Percentiles rank a stretch among this genome's conserved stretches.
phyloP scores from a whole-genome alignment of 2,888 invertebrate genomes.

The Nudaria mundana region DNA sequence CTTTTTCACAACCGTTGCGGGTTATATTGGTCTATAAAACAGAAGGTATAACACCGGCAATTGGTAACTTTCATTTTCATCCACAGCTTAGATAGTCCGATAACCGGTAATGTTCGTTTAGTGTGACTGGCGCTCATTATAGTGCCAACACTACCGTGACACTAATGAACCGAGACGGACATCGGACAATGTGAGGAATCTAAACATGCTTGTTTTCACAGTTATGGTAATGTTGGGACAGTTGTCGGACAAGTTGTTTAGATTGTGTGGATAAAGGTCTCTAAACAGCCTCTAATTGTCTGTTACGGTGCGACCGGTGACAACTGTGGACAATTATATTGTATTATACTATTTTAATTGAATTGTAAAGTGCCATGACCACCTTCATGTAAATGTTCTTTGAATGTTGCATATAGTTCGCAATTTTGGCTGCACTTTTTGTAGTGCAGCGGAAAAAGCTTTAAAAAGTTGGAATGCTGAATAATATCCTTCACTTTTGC shows the following conservation, averaged over 20 bases:
- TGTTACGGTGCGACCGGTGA: too few species aligned
- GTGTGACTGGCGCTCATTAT: conserved; percentile 56
- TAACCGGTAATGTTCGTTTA: conserved; percentile 43
- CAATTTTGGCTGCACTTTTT: too few species aligned
- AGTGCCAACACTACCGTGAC: conserved; percentile 23
- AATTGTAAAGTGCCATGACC: too few species aligned
- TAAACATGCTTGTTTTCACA: conserved; percentile 12
- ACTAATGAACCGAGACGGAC: conserved; percentile 18
- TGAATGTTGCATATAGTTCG: too few species aligned
- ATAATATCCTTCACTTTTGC: too few species aligned
- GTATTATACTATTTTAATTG: too few species aligned
- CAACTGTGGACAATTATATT: too few species aligned
- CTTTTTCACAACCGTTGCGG: too few species aligned
- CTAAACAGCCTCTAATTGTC: conserved; percentile 2
- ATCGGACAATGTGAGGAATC: conserved; percentile 16
- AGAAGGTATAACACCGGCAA: conserved; percentile 4
- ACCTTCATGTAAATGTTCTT: too few species aligned
- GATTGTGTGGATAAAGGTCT: conserved; percentile 6
- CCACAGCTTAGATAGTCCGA: conserved; percentile 33
- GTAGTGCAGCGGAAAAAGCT: too few species aligned
- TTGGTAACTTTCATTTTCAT: conserved; percentile 51
- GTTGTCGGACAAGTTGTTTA: not conserved
- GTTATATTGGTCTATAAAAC: not conserved
- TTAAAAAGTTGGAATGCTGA: too few species aligned
- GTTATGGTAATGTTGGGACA: conserved; percentile 5